These are phyloP conservation scores for Chesias legatella DNA, from an alignment of 2,888 invertebrate genomes.

Conservation along the genomic window DNA sequence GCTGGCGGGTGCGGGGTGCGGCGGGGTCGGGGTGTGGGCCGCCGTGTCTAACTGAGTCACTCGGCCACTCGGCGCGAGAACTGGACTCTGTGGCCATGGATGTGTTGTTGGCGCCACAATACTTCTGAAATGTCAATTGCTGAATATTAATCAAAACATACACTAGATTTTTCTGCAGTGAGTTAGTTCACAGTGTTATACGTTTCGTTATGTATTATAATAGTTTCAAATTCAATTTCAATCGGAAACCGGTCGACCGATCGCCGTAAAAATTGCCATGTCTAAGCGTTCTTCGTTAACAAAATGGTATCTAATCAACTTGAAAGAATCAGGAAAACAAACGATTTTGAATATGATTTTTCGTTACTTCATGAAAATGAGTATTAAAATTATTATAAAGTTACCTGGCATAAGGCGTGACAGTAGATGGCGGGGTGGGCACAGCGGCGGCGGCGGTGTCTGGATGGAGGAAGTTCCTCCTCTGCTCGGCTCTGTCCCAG, in stretches of 20 bases:
- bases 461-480: constrained; percentile 92
- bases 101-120: constrained; percentile 81
- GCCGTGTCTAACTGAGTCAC: constrained; percentile 85
- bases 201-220: too few species aligned
- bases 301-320: too few species aligned
- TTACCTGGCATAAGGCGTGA: constrained; percentile 82
- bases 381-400: background rate
- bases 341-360: too few species aligned
- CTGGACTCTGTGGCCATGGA: constrained; percentile 90
- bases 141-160: too few species aligned
- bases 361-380: too few species aligned
- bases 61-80: constrained; percentile 86
- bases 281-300: too few species aligned
- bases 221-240: too few species aligned
- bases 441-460: constrained; percentile 92
- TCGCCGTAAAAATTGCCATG: too few species aligned
- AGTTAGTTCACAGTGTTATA: too few species aligned
- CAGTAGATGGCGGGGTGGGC: constrained; percentile 73
- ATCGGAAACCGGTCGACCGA: too few species aligned
- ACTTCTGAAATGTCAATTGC: constrained; percentile 79
- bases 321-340: too few species aligned
- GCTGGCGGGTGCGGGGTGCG: constrained; percentile 72
- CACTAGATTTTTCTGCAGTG: too few species aligned
- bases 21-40: constrained; percentile 67
- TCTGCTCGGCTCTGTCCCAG: constrained; percentile 90